Evolutionary conservation across 2,797 vertebrate genomes (phyloP).

Genomic region (Oreonectes daqikongensis): DNA sequence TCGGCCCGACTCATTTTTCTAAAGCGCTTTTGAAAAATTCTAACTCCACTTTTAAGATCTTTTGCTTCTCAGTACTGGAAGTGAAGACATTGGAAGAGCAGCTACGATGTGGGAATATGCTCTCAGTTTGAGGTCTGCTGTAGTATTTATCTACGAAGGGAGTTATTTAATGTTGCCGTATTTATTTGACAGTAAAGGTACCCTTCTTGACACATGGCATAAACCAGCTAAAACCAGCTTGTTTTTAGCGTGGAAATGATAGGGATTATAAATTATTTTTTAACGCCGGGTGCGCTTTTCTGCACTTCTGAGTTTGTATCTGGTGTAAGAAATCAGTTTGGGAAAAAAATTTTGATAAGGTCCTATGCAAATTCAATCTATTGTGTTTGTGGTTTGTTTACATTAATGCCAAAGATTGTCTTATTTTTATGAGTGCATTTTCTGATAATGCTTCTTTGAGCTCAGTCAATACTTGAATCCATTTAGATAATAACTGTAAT

Average conservation of each 20-base stretch:
- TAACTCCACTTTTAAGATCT: too few relatives aligned
- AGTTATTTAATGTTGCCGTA: not conserved
- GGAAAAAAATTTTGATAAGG: not conserved
- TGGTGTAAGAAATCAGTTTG: not conserved
- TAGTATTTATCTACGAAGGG: not conserved
- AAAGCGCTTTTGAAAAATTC: too few relatives aligned
- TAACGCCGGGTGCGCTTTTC: not conserved
- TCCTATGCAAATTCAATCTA: not conserved
- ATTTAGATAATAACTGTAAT: not conserved
- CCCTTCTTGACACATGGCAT: not conserved
- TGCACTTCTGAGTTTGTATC: not conserved
- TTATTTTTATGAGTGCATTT: not conserved
- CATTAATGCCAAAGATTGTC: not conserved
- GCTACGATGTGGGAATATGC: not conserved
- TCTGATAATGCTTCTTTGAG: not conserved
- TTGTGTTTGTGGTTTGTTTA: not conserved
- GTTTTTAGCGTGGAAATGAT: not conserved
- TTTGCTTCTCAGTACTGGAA: not conserved
- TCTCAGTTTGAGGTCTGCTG: not conserved
- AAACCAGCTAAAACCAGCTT: not conserved
- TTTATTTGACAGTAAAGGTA: not conserved
- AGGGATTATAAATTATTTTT: too few relatives aligned
- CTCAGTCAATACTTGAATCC: not conserved
- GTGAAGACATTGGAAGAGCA: not conserved
- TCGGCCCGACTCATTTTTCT: too few relatives aligned